Base-by-base conservation (phyloP, 2,113 vertebrate genomes). In the Camelus dromedarius region DNA sequence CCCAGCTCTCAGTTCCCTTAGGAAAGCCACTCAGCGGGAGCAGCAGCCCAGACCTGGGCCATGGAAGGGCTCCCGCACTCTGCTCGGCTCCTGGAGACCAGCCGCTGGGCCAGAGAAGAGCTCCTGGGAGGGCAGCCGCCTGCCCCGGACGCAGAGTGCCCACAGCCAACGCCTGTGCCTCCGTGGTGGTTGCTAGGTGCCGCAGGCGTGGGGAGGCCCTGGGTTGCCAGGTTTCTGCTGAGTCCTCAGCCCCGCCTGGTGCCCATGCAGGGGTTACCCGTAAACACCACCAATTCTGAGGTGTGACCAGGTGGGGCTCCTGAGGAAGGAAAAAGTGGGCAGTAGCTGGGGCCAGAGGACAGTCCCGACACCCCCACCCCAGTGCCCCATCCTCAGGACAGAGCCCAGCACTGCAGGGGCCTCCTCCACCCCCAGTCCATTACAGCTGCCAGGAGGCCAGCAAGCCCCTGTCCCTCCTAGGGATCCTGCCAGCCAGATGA, bases 271-370 rank as follows among this genome's bases (percentile, higher is more conserved):
- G 48, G 13, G 20, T 58, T 62, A 32, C 62, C 87, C 66, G 62
- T 9, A 97, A 98, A 98, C 97, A 98, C 62, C 50, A 2, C 67
- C 76, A 1, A 75, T 97, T 60, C 93, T 97, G 48, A 95, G 66
- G 97, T 54, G 89, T 56, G 46, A 92, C 66, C 76, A 15, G 81
- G 88, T 0, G 4, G 42, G 60, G 20, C 48, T 76, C 10, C n/a
- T 22, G 5, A 7, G 62, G 35, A 86, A 72, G 69, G 62, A n/a
- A 30, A 52, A 64, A 22, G 8, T 6, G 14, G 58, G 15, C 42
- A 69, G 60, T 24, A 7, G 46, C 6, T 66, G 6, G n/a, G 26
- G 70, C n/a, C 54, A n/a, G 64, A 10, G 12, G 52, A 35, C 22
- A 14, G 48, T 46, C 35, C 9, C 0, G 3, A 22, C 28, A 54